Base-by-base conservation (phyloP, 2,797 vertebrate species). In the Manis pentadactyla region DNA sequence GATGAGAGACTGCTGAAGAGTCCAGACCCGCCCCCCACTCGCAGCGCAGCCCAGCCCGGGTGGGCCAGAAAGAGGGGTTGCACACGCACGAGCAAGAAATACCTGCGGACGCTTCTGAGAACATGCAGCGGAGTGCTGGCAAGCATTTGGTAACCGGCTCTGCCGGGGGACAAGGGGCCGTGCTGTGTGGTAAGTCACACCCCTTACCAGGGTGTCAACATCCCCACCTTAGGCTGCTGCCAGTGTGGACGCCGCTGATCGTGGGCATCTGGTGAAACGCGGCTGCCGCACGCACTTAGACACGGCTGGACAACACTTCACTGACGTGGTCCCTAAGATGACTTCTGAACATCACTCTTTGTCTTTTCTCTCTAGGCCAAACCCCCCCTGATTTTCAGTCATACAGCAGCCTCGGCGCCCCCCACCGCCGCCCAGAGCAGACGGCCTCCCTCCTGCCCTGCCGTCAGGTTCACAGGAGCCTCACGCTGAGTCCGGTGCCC, bases 101-200 rank as follows among this genome's bases (percentile, higher is more conserved):
- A 12, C 4, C 9, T 15, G 0, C 12, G 25, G 5, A 27, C 61
- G 5, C 21, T 74, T 51, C 55, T 7, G 10, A 59, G 63, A 51
- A 31, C 10, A 31, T 0, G 19, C 68, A 3, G 25, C 0, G 0
- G 23, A 0, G 15, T 31, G n/a, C n/a, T 31, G 14, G 39, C 25
- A 29, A 25, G 29, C 2, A n/a, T n/a, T 29, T 51, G 29, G 15
- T 8, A 7, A 15, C 55, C 1, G 0, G 10, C 51, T 21, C 39
- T 37, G 14, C n/a, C 0, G 7, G 11, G 46, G 46, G 46, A 11
- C 11, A 46, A 46, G 46, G 46, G 12, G 46, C 46, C 10, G 11
- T 46, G 46, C 46, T 46, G 46, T 46, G 46, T 46, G 46, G 46
- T 46, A 12, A 46, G 46, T 11, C 12, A 11, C 46, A 10, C 46